Conservation (phyloP, 2,113 vertebrate species). For the Campylomormyrus tamandua region DNA sequence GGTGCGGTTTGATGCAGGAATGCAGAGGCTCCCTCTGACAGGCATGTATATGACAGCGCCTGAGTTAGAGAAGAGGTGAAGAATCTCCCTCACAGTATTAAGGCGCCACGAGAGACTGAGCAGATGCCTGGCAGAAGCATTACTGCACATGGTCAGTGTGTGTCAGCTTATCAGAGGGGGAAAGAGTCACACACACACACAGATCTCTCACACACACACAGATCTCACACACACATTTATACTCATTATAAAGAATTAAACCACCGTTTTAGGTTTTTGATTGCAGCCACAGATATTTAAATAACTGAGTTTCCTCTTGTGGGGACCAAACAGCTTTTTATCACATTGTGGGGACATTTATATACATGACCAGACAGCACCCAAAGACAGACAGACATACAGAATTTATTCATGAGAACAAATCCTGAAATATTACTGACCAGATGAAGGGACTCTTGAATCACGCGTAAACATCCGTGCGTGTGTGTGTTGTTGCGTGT, state of each 20-base stretch:
- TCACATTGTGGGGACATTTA: neutral
- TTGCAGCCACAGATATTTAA: neutral
- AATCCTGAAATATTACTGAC: neutral
- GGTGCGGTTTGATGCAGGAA: neutral
- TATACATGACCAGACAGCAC: neutral
- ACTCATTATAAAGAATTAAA: neutral
- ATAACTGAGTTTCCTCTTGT: neutral
- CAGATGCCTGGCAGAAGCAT: neutral
- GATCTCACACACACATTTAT: too few relatives aligned
- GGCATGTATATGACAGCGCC: neutral
- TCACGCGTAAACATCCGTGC: constrained; percentile 8
- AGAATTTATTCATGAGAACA: neutral
- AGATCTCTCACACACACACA: neutral
- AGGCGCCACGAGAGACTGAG: neutral
- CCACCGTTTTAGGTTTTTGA: neutral
- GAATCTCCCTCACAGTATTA: neutral
- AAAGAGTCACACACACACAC: neutral
- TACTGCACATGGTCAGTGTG: neutral
- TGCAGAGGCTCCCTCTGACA: neutral
- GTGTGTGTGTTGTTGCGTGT: constrained; percentile 2
- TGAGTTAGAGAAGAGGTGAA: neutral
- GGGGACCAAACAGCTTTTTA: neutral
- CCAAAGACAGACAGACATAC: neutral
- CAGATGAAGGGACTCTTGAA: neutral
- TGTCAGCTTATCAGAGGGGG: neutral